Percentiles rank a stretch among this genome's conserved stretches.
Conservation (phyloP, 2,888 invertebrate genomes). For the Drosophila paramelanica region DNA sequence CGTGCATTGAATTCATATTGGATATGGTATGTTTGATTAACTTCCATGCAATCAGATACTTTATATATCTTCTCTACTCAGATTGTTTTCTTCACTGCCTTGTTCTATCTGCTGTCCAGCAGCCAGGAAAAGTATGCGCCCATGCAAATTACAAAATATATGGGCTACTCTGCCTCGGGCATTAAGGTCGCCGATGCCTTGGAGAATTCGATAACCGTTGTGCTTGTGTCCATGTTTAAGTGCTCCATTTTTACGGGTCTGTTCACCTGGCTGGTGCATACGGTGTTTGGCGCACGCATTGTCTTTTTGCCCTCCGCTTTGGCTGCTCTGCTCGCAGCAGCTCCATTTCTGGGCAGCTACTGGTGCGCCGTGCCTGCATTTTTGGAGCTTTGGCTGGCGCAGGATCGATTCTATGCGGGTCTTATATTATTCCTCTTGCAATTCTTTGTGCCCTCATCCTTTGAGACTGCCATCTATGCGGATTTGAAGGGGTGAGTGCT, state of each 20-base stretch:
- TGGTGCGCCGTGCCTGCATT: slow-evolving; percentile 97
- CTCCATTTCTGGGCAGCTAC: slow-evolving; percentile 98
- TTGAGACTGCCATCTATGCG: slow-evolving; percentile 97
- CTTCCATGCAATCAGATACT: background rate
- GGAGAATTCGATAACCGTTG: slow-evolving; percentile 95
- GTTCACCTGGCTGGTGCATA: slow-evolving; percentile 99
- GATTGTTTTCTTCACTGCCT: slow-evolving; percentile 98
- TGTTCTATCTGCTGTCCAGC: slow-evolving; percentile 97
- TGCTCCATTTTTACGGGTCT: slow-evolving; percentile 98
- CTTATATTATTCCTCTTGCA: slow-evolving; percentile 92
- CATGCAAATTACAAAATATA: slow-evolving; percentile 92
- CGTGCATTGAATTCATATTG: slow-evolving; percentile 93
- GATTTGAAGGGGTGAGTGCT: slow-evolving; percentile 95
- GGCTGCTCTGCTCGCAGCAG: slow-evolving; percentile 96
- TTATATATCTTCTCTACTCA: slow-evolving; percentile 79
- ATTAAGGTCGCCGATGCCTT: slow-evolving; percentile 92
- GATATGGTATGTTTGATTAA: slow-evolving; percentile 88
- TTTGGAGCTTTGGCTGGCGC: slow-evolving; percentile 96
- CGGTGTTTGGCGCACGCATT: slow-evolving; percentile 96
- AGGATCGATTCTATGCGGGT: slow-evolving; percentile 93
- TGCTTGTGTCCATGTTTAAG: slow-evolving; percentile 98
- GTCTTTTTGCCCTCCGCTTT: slow-evolving; percentile 95
- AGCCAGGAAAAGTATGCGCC: slow-evolving; percentile 96
- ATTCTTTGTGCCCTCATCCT: slow-evolving; percentile 93
- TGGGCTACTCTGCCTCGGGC: slow-evolving; percentile 91